Evolutionary conservation across 2,888 invertebrate genomes (phyloP), one percentile per base, ranked within the genome.

Genomic region (Tetragnatha montana): DNA sequence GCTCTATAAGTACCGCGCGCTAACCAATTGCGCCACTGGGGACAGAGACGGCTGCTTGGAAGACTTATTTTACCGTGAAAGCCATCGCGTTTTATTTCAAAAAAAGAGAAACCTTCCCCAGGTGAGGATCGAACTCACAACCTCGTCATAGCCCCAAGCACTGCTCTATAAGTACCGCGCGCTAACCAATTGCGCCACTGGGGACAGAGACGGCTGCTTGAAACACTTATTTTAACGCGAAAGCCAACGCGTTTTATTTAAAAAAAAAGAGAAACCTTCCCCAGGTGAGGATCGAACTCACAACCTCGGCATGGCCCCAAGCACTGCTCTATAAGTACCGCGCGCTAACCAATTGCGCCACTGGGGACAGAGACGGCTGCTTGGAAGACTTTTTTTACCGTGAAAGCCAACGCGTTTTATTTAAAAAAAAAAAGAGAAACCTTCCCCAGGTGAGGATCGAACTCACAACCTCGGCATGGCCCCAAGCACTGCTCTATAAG

Each of bases 21-120:
- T 60, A 60, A 60, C 60, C 60, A 60, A 60, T 60, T 60, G 60
- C 60, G 60, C 60, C 60, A 60, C 60, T 60, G 60, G 60, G 60
- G 60, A 60, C 60, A 0, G 14, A 60, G 3, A 12, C 35, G 1
- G 35, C 35, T 2, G 35, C 35, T 35, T 35, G 35, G 35, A 35
- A 35, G 1, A 1, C 1, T 35, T 35, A 35, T 35, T 35, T 35
- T 35, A 35, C 35, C 4, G 35, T 35, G 4, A 35, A 35, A 35
- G 35, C 35, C 1, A 35, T 2, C 35, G 35, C 1, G 35, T 35
- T 35, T 35, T 1, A 35, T 35, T 35, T n/a, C n/a, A 35, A 35
- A 35, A 35, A 35, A 35, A 35, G 35, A 4, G 35, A 35, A 35
- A 4, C 35, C 35, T 35, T 35, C 35, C 35, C 2, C 35, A 35